phyloP scores from a whole-genome alignment of 2,888 invertebrate species.

The Erpobdella octoculata region DNA sequence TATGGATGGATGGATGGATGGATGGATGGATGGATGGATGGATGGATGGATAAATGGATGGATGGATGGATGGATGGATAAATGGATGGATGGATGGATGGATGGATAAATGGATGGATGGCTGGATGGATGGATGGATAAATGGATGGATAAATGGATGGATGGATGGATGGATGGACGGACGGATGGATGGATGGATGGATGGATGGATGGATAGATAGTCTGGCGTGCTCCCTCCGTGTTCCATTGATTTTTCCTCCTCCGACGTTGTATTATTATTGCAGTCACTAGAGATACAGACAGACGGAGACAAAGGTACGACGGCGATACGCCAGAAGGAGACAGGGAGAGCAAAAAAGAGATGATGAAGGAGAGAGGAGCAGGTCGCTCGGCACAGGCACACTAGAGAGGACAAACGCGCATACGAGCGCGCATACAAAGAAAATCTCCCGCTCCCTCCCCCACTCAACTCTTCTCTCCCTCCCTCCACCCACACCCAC shows the following conservation, averaged over 20 bases:
- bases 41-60: too few species aligned
- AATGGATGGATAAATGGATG: too few species aligned
- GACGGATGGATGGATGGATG: not conserved
- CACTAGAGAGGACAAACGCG: not conserved
- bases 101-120: too few species aligned
- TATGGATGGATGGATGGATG: too few species aligned
- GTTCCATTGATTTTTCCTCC: conserved; percentile 22
- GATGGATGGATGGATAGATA: not conserved
- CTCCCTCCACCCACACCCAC: too few species aligned
- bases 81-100: too few species aligned
- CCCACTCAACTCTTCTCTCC: too few species aligned
- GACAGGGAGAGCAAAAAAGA: not conserved
- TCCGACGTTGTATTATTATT: conserved; percentile 15
- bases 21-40: too few species aligned
- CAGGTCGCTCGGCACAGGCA: not conserved
- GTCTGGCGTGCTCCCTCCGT: conserved; percentile 14
- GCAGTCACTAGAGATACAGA: not conserved
- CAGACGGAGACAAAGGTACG: not conserved
- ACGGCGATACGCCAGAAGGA: not conserved
- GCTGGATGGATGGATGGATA: too few species aligned
- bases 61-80: too few species aligned
- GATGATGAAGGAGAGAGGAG: not conserved
- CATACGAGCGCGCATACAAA: conserved; percentile 1
- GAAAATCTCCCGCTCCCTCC: not conserved
- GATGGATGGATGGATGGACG: not conserved